A percentile compares a stretch with the other conserved stretches of the same genome.
Evolutionary conservation across 2,797 vertebrate species (phyloP).

Genomic region (Phrynocephalus vlangalii): DNA sequence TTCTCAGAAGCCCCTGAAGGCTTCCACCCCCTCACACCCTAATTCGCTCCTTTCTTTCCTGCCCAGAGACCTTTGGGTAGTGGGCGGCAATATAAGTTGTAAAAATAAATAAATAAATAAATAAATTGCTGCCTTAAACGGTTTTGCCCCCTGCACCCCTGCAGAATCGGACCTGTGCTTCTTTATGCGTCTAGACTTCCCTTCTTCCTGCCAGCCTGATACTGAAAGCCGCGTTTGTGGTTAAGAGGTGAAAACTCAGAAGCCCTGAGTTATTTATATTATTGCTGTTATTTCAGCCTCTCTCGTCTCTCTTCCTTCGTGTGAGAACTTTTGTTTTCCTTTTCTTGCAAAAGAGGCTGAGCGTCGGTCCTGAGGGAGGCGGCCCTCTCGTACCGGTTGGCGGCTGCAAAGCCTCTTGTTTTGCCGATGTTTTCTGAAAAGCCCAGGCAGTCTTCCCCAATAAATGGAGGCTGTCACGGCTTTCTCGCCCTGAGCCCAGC

Average conservation of each 20-base stretch:
- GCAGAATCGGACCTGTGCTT: too few species aligned
- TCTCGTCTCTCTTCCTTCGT: neutral
- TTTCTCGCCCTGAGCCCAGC: constrained; percentile 64
- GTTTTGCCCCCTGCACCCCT: too few species aligned
- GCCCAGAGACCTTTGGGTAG: too few species aligned
- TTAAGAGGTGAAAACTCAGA: neutral
- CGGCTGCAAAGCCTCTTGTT: constrained; percentile 68
- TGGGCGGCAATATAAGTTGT: too few species aligned
- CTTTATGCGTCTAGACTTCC: neutral
- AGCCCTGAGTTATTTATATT: neutral
- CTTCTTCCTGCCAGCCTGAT: neutral
- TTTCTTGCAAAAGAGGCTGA: neutral
- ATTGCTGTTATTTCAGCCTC: too few species aligned
- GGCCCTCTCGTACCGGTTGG: constrained; percentile 39
- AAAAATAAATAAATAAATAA: too few species aligned
- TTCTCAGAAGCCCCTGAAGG: too few species aligned
- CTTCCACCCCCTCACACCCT: too few species aligned
- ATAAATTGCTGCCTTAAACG: too few species aligned
- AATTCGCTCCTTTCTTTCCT: too few species aligned
- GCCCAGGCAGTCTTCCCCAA: constrained; percentile 60
- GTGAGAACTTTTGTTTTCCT: neutral
- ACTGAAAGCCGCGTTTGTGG: neutral
- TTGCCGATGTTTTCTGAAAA: constrained; percentile 52
- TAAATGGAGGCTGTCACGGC: constrained; percentile 76
- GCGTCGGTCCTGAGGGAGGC: neutral